These are phyloP conservation scores for Drosophila punjabiensis DNA, from an alignment of 1,140 invertebrate genomes.

Conservation along the genomic window DNA sequence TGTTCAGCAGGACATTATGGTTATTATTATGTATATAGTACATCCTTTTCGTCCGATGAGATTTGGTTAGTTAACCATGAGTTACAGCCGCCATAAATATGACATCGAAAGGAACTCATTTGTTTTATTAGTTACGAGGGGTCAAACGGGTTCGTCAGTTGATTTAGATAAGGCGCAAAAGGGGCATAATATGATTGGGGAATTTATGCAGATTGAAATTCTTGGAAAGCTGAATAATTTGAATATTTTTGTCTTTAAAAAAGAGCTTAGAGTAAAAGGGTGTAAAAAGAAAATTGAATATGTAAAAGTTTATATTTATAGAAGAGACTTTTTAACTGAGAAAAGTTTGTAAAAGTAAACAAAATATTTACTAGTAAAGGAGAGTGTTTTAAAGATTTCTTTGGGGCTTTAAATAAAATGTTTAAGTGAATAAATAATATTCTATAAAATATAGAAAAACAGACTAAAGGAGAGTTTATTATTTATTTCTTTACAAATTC, in stretches of 20 bases:
- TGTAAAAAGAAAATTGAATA: neutral
- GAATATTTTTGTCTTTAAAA: neutral
- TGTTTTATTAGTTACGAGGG: constrained; percentile 16
- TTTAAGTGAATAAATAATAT: neutral
- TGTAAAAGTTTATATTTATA: neutral
- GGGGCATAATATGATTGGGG: neutral
- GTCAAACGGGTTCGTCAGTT: constrained; percentile 13
- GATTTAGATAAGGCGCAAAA: neutral
- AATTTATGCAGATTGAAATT: constrained; percentile 18
- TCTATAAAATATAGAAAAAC: no score
- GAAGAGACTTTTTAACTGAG: no score
- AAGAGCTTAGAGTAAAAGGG: neutral
- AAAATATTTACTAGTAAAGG: neutral
- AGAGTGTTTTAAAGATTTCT: neutral
- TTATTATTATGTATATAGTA: neutral
- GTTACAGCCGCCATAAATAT: constrained; percentile 18
- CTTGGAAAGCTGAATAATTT: constrained; percentile 11
- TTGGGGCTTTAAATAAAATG: neutral
- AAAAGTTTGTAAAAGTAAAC: neutral
- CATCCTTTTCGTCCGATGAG: constrained; percentile 33
- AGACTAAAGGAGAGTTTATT: no score
- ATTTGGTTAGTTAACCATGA: constrained; percentile 42
- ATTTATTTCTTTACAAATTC: no score
- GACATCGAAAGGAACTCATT: constrained; percentile 8
- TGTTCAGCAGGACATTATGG: constrained; percentile 38